Base-by-base conservation (phyloP, 53 echinoderm and acorn worm genomes). In the Echinarachnius parma region DNA sequence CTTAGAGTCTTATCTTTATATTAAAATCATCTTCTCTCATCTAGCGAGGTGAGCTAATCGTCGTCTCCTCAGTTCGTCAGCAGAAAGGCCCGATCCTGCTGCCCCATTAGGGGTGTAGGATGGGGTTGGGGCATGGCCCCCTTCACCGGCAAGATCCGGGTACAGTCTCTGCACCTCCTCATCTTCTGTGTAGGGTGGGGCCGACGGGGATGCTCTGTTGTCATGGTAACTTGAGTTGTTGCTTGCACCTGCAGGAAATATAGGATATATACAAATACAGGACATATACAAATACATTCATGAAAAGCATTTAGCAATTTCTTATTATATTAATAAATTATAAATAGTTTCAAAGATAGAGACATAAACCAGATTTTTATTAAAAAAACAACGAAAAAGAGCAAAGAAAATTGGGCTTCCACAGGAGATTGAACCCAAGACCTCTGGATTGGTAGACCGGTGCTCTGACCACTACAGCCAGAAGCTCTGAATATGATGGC, bases 21-120 rank as follows among this genome's bases (percentile, higher is more conserved):
- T n/a, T n/a, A n/a, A n/a, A n/a, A n/a, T n/a, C n/a, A n/a, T n/a
- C 24, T 24, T 9, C 0, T 59, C 59, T 84, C 79, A 84, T 60
- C 81, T 77, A 25, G 87, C 79, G 30, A 95, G 82, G 31, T 84
- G 78, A 3, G 79, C 82, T 28, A 95, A 34, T 46, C 95, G 52
- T 24, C 95, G 64, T 60, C 95, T 75, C 16, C 95, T 66, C 4
- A 95, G 60, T 64, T 95, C 95, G 0, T 95, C 95, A 19, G 64
- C 49, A 55, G 64, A 61, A 32, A 48, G 62, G 29, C 59, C 67
- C 28, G 19, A 28, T 19, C 68, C 14, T 4, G 21, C 46, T 2
- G 30, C 29, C 21, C 76, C 70, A 18, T 79, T 61, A 46, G 53
- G 63, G 14, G 65, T 77, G 53, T 69, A 81, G 23, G 77, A 77